Conservation (phyloP, 1,140 invertebrate genomes). For the Leucophenga varia region DNA sequence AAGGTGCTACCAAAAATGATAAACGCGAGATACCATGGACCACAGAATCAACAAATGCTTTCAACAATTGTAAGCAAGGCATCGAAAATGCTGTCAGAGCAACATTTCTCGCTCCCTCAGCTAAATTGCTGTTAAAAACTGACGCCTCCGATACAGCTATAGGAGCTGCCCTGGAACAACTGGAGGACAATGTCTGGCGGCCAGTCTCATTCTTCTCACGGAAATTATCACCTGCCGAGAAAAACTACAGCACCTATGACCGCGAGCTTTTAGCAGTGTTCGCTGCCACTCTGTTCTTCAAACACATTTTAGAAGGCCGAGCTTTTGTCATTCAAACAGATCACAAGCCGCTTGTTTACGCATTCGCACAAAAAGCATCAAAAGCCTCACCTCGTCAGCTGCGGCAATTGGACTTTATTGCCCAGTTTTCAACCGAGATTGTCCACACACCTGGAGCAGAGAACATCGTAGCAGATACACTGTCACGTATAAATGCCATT, state of each 20-base stretch:
- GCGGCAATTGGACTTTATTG: conserved; percentile 30
- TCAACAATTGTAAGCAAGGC: conserved; percentile 47
- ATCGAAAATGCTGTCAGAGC: conserved; percentile 31
- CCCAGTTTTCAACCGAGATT: conserved; percentile 34
- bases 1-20: conserved; percentile 29
- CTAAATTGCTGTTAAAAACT: conserved; percentile 19
- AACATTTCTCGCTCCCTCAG: conserved; percentile 23
- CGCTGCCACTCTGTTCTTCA: conserved; percentile 34
- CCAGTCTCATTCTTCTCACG: conserved; percentile 56
- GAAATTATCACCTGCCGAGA: conserved; percentile 33
- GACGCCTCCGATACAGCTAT: conserved; percentile 52
- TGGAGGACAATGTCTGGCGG: conserved; percentile 21
- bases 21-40: conserved; percentile 40
- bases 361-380: conserved; percentile 30
- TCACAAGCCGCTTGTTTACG: conserved; percentile 40
- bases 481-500: conserved; percentile 23
- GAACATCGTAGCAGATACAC: conserved; percentile 38
- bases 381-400: conserved; percentile 38
- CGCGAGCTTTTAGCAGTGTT: conserved; percentile 51
- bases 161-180: conserved; percentile 52
- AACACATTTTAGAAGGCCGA: conserved; percentile 38
- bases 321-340: conserved; percentile 38
- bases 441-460: conserved; percentile 25
- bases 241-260: conserved; percentile 46
- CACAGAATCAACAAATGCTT: conserved; percentile 31